These are phyloP conservation scores for Channa argus DNA, from an alignment of 2,113 vertebrate genomes.

Conservation along the genomic window DNA sequence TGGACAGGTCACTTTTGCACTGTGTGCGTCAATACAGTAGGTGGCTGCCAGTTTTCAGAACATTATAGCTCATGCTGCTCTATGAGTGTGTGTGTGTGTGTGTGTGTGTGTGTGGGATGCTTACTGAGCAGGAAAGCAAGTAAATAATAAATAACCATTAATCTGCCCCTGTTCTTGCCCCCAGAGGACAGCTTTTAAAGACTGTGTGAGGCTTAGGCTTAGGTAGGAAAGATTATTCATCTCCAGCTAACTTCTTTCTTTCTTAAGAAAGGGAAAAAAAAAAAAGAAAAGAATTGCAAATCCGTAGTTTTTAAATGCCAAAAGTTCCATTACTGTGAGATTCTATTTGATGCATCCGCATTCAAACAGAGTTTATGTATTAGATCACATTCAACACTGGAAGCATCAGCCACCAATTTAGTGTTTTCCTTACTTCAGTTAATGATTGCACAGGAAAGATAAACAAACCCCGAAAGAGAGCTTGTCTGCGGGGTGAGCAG, in stretches of 20 bases:
- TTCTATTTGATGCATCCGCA: conserved; percentile 2
- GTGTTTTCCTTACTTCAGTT: background rate
- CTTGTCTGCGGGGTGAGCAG: conserved; percentile 22
- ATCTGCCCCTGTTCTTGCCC: conserved; percentile 65
- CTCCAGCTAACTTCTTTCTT: conserved; percentile 58
- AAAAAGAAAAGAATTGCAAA: conserved; percentile 5
- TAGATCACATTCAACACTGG: background rate
- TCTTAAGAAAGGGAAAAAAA: conserved; percentile 37
- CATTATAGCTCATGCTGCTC: conserved; percentile 44
- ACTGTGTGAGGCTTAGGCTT: conserved; percentile 71
- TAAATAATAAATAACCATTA: conserved; percentile 74
- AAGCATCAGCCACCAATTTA: background rate
- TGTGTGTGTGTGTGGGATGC: no score
- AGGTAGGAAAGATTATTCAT: conserved; percentile 73
- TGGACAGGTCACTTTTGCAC: conserved; percentile 45
- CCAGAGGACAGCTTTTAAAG: conserved; percentile 72
- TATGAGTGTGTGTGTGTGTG: conserved; percentile 10
- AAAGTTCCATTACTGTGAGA: background rate
- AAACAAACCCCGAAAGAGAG: conserved; percentile 39
- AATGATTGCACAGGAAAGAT: conserved; percentile 46
- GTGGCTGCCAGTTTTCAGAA: conserved; percentile 47
- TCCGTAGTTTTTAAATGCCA: background rate
- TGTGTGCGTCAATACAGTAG: background rate
- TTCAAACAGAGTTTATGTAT: background rate
- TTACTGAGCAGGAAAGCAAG: conserved; percentile 42